Conservation (phyloP, 2,797 vertebrate genomes). For the Leptoclinus maculatus region DNA sequence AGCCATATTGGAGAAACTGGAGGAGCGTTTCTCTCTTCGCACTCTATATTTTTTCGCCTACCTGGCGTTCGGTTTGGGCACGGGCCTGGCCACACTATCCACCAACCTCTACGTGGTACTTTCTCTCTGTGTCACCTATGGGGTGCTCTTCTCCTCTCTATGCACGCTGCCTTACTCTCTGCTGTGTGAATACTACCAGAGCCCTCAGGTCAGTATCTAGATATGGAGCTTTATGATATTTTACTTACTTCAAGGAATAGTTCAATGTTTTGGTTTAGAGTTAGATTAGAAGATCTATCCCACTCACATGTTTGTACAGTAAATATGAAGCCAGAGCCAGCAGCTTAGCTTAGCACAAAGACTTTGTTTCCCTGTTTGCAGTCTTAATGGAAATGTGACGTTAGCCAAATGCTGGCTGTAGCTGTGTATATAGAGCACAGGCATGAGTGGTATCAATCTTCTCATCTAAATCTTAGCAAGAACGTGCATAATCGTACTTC, state of each 20-base stretch:
- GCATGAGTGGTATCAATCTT: not conserved
- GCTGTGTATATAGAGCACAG: not conserved
- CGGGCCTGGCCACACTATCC: constrained; percentile 94
- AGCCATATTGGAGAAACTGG: constrained; percentile 96
- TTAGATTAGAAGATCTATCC: not conserved
- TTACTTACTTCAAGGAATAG: not conserved
- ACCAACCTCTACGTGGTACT: constrained; percentile 95
- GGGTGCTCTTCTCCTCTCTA: constrained; percentile 95
- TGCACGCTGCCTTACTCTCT: constrained; percentile 99
- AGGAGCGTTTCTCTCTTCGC: constrained; percentile 92
- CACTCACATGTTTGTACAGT: not conserved
- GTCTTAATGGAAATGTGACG: not conserved
- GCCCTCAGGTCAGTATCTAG: constrained; percentile 88
- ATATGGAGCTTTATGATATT: not conserved
- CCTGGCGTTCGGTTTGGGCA: constrained; percentile 95
- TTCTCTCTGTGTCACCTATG: constrained; percentile 94
- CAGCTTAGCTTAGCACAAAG: not conserved
- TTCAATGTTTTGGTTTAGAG: not conserved
- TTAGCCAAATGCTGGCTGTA: not conserved
- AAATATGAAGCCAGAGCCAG: constrained; percentile 2
- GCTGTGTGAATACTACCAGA: constrained; percentile 99
- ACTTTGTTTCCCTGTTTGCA: not conserved
- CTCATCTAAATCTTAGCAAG: not conserved
- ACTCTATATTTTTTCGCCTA: constrained; percentile 98
- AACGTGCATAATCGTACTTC: not conserved